These are phyloP conservation scores for Dendrocincla fuliginosa DNA, from an alignment of 2,797 vertebrate genomes.

Conservation along the genomic window DNA sequence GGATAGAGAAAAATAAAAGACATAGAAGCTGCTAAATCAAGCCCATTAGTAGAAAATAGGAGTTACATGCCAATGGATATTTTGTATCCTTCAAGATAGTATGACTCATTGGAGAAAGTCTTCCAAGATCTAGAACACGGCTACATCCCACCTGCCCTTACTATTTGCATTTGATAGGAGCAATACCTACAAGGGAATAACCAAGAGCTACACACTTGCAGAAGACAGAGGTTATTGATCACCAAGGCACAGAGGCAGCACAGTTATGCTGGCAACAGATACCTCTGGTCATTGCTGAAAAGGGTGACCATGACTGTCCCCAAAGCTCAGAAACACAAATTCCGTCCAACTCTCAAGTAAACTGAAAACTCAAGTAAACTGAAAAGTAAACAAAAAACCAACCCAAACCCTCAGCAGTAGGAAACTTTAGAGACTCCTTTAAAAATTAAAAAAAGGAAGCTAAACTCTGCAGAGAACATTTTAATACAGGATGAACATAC, in stretches of 20 bases:
- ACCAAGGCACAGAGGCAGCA: neutral
- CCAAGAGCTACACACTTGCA: neutral
- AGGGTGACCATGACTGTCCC: neutral
- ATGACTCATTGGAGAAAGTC: neutral
- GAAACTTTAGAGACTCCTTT: neutral
- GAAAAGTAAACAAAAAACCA: neutral
- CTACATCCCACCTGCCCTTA: neutral
- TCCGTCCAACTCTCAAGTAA: neutral
- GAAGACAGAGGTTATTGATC: neutral
- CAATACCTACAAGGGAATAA: neutral
- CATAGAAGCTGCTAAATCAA: neutral
- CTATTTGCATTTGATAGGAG: neutral
- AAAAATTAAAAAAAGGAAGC: neutral
- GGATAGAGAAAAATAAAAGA: neutral
- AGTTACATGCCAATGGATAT: rapidly evolving
- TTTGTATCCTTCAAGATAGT: neutral
- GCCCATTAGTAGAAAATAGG: neutral
- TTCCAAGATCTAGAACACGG: neutral
- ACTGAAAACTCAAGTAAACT: neutral
- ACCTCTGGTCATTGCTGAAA: neutral
- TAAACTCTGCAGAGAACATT: neutral
- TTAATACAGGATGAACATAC: neutral
- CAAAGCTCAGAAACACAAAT: neutral
- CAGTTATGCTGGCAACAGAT: neutral
- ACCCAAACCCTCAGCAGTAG: rapidly evolving